phyloP scores from a whole-genome alignment of 2,888 invertebrate genomes.

The Dorcus hopei region DNA sequence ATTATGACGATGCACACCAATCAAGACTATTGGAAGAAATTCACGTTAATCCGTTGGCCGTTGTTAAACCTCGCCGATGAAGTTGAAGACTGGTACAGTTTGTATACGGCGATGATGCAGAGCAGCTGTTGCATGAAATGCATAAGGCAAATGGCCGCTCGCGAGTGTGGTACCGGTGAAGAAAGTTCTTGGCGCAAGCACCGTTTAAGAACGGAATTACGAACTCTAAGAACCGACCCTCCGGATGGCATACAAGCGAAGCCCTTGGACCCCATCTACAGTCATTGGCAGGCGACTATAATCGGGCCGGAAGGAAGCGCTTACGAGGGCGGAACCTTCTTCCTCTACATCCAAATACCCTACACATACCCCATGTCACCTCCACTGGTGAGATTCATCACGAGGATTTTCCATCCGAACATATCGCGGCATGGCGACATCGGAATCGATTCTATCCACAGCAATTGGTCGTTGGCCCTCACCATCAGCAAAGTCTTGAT shows the following conservation, averaged over 20 bases:
- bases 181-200: conserved; percentile 82
- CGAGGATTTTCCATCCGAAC: conserved; percentile 92
- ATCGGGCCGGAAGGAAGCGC: conserved; percentile 89
- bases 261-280: conserved; percentile 75
- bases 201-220: conserved; percentile 72
- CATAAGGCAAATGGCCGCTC: conserved; percentile 78
- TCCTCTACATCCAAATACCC: conserved; percentile 85
- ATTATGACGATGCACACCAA: conserved; percentile 72
- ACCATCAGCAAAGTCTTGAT: conserved; percentile 87
- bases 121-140: conserved; percentile 86
- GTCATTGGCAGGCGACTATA: conserved; percentile 93
- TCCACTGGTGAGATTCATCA: conserved; percentile 87
- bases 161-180: conserved; percentile 63
- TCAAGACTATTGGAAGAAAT: conserved; percentile 76
- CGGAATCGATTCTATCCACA: conserved; percentile 91
- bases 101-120: conserved; percentile 65
- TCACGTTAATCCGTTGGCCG: conserved; percentile 79
- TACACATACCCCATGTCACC: conserved; percentile 88
- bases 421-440: conserved; percentile 93
- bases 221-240: conserved; percentile 69
- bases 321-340: conserved; percentile 92
- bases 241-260: conserved; percentile 83
- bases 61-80: conserved; percentile 63
- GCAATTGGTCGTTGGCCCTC: conserved; percentile 94
- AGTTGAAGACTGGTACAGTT: conserved; percentile 75